Base-by-base conservation (phyloP, 2,797 vertebrate species). In the Carduelis carduelis region DNA sequence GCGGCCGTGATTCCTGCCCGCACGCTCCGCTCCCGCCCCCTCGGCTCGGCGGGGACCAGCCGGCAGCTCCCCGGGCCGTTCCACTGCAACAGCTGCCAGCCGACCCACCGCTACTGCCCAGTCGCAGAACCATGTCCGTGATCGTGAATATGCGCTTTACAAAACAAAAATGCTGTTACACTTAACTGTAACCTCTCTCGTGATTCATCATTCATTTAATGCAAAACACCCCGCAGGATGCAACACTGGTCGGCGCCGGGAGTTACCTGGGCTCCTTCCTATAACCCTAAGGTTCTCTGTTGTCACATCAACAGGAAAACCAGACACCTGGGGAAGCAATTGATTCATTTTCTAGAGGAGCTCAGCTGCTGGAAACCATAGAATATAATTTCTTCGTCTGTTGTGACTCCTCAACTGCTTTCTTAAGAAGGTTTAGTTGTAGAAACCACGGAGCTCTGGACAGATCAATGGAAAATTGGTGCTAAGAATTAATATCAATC, bases 161-260 rank as follows among this genome's bases (percentile, higher is more conserved):
- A 11, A 44, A 57, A 77, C 37, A 63, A 34, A 50, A 43, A 8
- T 6, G 32, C 50, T 26, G 10, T n/a, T 63, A 21, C 35, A 11
- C 7, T 43, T 49, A 49, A 28, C 43, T 28, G 27, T 28, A 27
- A 14, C 28, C 35, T 50, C 41, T n/a, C 56, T 37, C 39, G 24
- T 46, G 21, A 15, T 32, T 28, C 28, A 37, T 4, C 8, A 9
- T 8, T 19, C 49, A 18, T 28, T 22, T 27, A 24, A 35, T 4
- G 8, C 30, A 39, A 35, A 50, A 34, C 32, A 12, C 3, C 3
- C 3, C 0, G 6, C 53, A 34, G 35, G 27, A 71, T 65, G 23
- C 50, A 23, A 37, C 41, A 8, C 5, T 3, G 2, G 27, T 24
- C 0, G 3, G 57, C 5, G 1, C 39, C 0, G 2, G 11, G 11